Evolutionary conservation across 2,888 invertebrate species (phyloP).

Genomic region (Hyles lineata): DNA sequence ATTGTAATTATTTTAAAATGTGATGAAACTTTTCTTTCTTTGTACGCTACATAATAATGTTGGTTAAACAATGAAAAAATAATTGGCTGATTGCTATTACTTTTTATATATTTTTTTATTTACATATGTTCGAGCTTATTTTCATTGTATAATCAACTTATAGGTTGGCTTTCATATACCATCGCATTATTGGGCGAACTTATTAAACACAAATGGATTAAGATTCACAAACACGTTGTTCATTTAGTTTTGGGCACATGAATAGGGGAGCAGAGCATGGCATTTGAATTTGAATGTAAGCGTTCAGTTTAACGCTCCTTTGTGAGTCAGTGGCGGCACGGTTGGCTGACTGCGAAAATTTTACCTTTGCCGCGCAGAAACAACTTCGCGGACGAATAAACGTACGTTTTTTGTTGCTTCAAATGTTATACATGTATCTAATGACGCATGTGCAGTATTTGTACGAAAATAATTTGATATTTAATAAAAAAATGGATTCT

Average conservation of each 20-base stretch:
- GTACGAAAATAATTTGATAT: neutral
- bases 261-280: slow-evolving; percentile 47
- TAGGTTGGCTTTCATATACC: too few species aligned
- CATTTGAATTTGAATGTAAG: slow-evolving; percentile 66
- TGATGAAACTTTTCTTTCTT: too few species aligned
- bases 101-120: too few species aligned
- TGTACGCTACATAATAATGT: too few species aligned
- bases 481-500: neutral
- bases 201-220: slow-evolving; percentile 19
- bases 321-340: slow-evolving; percentile 73
- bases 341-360: slow-evolving; percentile 79
- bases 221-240: slow-evolving; percentile 39
- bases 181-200: neutral
- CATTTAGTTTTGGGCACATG: slow-evolving; percentile 51
- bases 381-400: slow-evolving; percentile 43
- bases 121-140: too few species aligned
- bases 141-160: too few species aligned
- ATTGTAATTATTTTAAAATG: neutral
- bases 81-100: too few species aligned
- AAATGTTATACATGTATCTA: slow-evolving; percentile 2
- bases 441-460: neutral
- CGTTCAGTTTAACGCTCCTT: slow-evolving; percentile 69
- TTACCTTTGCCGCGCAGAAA: slow-evolving; percentile 59
- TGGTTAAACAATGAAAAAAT: too few species aligned
- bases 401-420: slow-evolving; percentile 42